phyloP scores from a whole-genome alignment of 2,113 vertebrate species.

The Sorex fumeus region DNA sequence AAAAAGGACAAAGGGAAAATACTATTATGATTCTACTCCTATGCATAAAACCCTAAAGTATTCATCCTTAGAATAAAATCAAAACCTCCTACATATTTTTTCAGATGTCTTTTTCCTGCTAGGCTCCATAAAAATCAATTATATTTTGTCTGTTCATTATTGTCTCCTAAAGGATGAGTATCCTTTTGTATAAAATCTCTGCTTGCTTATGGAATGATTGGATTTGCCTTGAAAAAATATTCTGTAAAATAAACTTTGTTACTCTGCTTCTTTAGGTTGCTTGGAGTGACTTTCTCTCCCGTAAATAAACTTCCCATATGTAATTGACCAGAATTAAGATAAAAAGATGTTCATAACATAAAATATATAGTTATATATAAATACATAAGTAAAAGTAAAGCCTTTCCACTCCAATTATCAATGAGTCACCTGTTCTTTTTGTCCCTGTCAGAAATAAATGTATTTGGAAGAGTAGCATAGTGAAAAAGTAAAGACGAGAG shows the following conservation, averaged over 20 bases:
- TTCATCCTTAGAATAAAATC: conserved; percentile 15
- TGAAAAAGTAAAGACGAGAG: conserved; percentile 27
- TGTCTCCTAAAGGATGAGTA: not conserved
- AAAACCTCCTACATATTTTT: conserved; percentile 6
- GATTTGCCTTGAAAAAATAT: conserved; percentile 21
- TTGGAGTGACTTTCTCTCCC: not conserved
- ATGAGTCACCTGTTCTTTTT: conserved; percentile 26
- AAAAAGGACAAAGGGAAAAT: not conserved
- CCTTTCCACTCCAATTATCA: not conserved
- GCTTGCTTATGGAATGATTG: not conserved
- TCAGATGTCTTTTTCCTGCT: conserved; percentile 27
- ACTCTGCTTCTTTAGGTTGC: not conserved
- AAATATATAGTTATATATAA: not conserved
- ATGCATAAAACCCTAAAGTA: not conserved
- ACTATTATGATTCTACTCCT: not conserved
- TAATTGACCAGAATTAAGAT: conserved; percentile 56
- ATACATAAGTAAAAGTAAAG: not conserved
- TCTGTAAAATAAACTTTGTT: not conserved
- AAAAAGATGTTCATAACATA: not conserved
- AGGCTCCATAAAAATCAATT: conserved; percentile 11
- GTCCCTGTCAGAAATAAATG: conserved; percentile 26
- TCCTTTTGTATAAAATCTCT: not conserved
- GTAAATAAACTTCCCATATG: conserved; percentile 16
- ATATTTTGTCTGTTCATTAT: not conserved
- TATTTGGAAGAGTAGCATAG: not conserved